Evolutionary conservation across 30 jellyfish, hydroid and myxozoan species (phyloP), one percentile per base, ranked within the genome.

Genomic region (Sanderia malayensis): DNA sequence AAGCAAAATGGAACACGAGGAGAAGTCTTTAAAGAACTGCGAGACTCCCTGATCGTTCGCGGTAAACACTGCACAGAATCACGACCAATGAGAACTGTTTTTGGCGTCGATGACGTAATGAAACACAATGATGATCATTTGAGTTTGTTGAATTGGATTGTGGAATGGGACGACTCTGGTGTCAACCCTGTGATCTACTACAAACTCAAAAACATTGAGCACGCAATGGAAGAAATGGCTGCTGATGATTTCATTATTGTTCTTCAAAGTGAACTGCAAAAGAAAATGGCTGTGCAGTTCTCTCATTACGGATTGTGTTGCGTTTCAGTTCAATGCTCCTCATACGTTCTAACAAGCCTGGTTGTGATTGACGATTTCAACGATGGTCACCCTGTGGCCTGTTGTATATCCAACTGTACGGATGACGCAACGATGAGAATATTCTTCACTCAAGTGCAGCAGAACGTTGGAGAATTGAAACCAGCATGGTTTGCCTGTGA

Each of bases 401-500:
- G 15, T 11, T 59, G 71, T 26, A 15, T 59, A 21, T 59, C 71
- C 3, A 59, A 59, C 20, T 45, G 24, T 22, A 22, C 15, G 8
- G 45, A 59, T 21, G 44, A 59, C 9, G 8, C n/a, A 7, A 59
- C 19, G 9, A 21, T 59, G 22, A 59, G 24, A 21, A 59, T 59
- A 59, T 59, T 59, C 21, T 59, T 59, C 71, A 10, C 46, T 6
- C 44, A 59, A 10, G 45, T 59, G 71, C 19, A 19, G 21, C 46
- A 15, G 46, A 59, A 59, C 24, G 45, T 59, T 2, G 71, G 71
- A 7, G 44, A 25, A 4, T 23, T 59, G 21, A 23, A 25, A 10
- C 71, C 71, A 19, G 71, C 71, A 3, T 59, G 71, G 71, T 59
- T 59, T 11, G 46, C 46, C 44, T 64, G 25, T 20, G 76, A 64